Base-by-base conservation (phyloP, 2,113 vertebrate genomes). In the Scomber colias region DNA sequence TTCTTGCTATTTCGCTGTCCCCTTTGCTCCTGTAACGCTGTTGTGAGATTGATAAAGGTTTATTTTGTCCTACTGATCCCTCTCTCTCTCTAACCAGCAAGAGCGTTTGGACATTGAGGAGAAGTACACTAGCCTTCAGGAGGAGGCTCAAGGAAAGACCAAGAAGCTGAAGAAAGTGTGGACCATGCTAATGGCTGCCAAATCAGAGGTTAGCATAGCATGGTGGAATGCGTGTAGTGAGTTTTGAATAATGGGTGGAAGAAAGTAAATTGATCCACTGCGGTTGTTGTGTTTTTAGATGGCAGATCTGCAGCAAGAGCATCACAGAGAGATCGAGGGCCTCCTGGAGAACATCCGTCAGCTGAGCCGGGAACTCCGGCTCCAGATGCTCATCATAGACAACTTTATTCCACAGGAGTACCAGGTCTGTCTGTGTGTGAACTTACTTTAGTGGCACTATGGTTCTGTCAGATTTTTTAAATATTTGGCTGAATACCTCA, bases 91-190 rank as follows among this genome's bases (percentile, higher is more conserved):
- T 27, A 82, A 84, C 77, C 89, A 99, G 98, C 98, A 99, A 98
- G 98, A 99, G 65, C 98, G 98, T 44, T 90, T 99, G 91, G 98
- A 99, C 91, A 99, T 99, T 3, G 98, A 99, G 90, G 98, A 99
- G 93, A 99, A 99, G 79, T 99, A 99, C 90, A 99, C 98, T 57
- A 99, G 96, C 85, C 95, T 99, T 63, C 98, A 99, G 92, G 98
- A 99, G 60, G 98, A 99, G 85, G 98, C 98, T 1, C 98, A 99
- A 83, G 98, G 98, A 53, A 99, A 99, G 91, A 99, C 98, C 59
- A 99, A 99, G 89, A 99, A 99, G 65, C 90, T 99, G 87, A 99
- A 99, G 94, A 99, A 99, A 94, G 98, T 99, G 4, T 99, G 98
- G 98, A 99, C 97, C 64, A 99, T 99, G 98, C 92, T 99, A 62